A percentile compares a stretch with the other conserved stretches of the same genome.
phyloP scores from a whole-genome alignment of 2,113 vertebrate species.

The Rynchops niger region DNA sequence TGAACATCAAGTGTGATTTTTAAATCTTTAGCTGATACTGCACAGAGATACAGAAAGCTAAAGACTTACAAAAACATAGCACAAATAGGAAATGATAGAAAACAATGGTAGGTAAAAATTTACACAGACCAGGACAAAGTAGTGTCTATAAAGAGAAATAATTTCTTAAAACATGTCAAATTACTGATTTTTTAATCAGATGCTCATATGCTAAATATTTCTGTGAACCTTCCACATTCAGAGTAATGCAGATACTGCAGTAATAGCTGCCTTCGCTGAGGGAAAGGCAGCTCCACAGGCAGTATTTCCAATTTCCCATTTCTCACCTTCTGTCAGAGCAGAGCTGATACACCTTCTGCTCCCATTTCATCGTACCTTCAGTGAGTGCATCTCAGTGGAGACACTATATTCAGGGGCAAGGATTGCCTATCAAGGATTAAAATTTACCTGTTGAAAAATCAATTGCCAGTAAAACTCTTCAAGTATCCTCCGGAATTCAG shows the following conservation, averaged over 20 bases:
- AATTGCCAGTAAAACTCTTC: constrained; percentile 46
- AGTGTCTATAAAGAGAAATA: neutral
- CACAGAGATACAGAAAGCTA: neutral
- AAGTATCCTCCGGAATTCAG: constrained; percentile 7
- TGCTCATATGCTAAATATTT: neutral
- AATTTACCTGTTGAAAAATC: constrained; percentile 49
- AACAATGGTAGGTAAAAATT: neutral
- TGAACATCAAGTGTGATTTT: neutral
- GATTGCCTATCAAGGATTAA: neutral
- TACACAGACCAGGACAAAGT: neutral
- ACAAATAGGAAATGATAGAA: neutral
- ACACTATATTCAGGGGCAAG: neutral
- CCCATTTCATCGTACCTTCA: neutral
- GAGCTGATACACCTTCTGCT: neutral
- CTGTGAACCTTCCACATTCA: neutral
- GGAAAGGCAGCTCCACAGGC: neutral
- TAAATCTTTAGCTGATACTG: neutral
- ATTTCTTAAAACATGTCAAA: neutral
- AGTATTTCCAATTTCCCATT: neutral
- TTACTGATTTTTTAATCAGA: neutral
- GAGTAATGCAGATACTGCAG: neutral
- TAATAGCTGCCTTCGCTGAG: neutral
- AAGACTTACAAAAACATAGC: neutral
- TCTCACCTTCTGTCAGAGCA: neutral
- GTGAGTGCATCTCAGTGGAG: neutral